Evolutionary conservation across 2,797 vertebrate species (phyloP), one percentile per base, ranked within the genome.

Genomic region (Spea hammondii): DNA sequence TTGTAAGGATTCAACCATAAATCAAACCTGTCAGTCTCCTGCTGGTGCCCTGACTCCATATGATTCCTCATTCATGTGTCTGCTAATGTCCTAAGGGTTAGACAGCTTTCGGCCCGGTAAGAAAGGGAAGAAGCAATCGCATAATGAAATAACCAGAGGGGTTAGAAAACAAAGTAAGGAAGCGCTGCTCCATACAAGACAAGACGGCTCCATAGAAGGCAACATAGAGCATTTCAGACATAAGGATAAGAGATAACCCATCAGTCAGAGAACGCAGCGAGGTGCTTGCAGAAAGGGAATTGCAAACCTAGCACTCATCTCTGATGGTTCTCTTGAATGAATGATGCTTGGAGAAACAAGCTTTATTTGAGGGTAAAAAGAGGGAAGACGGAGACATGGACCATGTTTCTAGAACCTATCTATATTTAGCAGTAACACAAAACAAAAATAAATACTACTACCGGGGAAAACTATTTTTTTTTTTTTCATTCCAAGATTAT

Each of bases 1-100:
- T 82, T 82, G 79, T 82, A 69, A 73, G 49, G 65, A 72, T 65
- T 55, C 55, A 66, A 68, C 70, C 75, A 82, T 82, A 82, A 82
- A 82, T 82, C 79, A 82, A 77, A 82, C 17, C 79, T 82, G 79
- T 82, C 79, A 82, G 53, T 72, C 69, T 65, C 79, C 74, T 72
- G 79, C 79, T 82, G 79, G 62, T 73, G 71, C 68, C 54, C 70
- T 57, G 45, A 51, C 46, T 69, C 70, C 67, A 55, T 68, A 82
- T 70, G 64, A 66, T 68, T 82, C 54, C 60, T 77, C 79, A 82
- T 82, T 82, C 70, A 77, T 82, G 74, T 82, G 70, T 60, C 74
- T 72, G 69, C 65, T 68, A 67, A 77, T 81, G 79, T 82, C 79
- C 79, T 82, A 72, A 67, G 79, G 79, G 79, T 82, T 66, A 69